Evolutionary conservation across 2,797 vertebrate species (phyloP), one percentile per base, ranked within the genome.

Genomic region (Galagoides demidoff): DNA sequence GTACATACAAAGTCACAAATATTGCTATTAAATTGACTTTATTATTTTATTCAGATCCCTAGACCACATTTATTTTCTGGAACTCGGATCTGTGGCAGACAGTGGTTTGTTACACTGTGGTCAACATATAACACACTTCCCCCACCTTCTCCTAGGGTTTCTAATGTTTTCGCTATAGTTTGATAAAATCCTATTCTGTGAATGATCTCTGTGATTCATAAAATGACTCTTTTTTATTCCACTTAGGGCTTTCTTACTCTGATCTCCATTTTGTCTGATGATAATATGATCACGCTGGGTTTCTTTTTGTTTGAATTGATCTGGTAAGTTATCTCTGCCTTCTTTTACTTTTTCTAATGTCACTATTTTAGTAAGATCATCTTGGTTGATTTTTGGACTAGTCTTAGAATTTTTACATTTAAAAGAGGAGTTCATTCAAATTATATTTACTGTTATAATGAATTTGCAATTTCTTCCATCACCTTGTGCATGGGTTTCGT

Each of bases 331-430:
- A 83, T 78, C 77, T 90, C 63, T 90, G 55, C 61, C 16, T 57
- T 77, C 82, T 77, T 95, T 71, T 39, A 70, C 64, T 73, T 90
- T 71, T 64, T 45, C 61, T 57, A 82, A 77, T 57, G 63, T 82
- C 16, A 55, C 12, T 57, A 95, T 82, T 92, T 63, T 70, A 85
- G 74, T 63, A 94, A 70, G 74, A 31, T 77, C 43, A 88, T 95
- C 63, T 5, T 93, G 70, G 45, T 83, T n/a, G 43, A 92, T 59
- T 89, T 92, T 9, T 66, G 49, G 57, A 45, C 37, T 27, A 79
- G 66, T 88, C 71, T 88, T 49, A 64, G 19, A 73, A 84, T 39
- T 66, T 31, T 52, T 39, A 27, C 70, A 16, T 78, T 92, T 86
- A 82, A 37, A 89, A 84, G 23, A 5, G 20, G n/a, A 78, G 19